Base-by-base conservation (phyloP, 2,888 invertebrate species). In the Pristionchus fissidentatus region DNA sequence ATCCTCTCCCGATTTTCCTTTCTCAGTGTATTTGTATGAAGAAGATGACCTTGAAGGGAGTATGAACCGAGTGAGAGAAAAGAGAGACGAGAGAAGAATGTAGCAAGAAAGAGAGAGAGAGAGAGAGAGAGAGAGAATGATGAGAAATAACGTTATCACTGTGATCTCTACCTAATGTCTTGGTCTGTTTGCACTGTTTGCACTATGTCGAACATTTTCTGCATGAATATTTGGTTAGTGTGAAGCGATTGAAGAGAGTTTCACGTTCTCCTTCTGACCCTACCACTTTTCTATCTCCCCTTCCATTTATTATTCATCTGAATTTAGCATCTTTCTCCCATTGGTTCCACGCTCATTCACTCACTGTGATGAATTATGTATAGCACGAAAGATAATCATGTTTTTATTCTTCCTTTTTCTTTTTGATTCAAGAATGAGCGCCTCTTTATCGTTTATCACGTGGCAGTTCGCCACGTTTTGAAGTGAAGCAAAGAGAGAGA, bases 101-200 rank as follows among this genome's bases (percentile, higher is more conserved):
- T 38, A n/a, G 22, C 15, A 38, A 66, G 66, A 66, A 66, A 35
- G 66, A 66, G 38, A 32, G 35, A 38, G 66, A 38, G 38, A 32
- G 66, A 66, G 66, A 66, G 41, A 35, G 66, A 66, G 38, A 32
- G 35, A 38, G 66, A 38, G 38, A 22, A 38, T 66, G 66, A 38
- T 66, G 38, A 66, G 66, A 66, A 66, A 66, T 66, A 32, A 19
- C 19, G 38, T 66, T 66, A 66, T 66, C 66, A 66, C 66, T 66
- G 29, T 66, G 35, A 66, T 66, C 66, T 38, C n/a, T 66, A 66
- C 41, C 66, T n/a, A 38, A 66, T 22, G 66, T 32, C 29, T 22
- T 26, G 57, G 29, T 62, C 38, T 66, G 66, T 66, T 66, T 66
- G 41, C 38, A 22, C 62, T 32, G 8, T 32, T n/a, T n/a, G n/a